phyloP scores from a whole-genome alignment of 2,113 vertebrate species.

The Microtus oregoni region DNA sequence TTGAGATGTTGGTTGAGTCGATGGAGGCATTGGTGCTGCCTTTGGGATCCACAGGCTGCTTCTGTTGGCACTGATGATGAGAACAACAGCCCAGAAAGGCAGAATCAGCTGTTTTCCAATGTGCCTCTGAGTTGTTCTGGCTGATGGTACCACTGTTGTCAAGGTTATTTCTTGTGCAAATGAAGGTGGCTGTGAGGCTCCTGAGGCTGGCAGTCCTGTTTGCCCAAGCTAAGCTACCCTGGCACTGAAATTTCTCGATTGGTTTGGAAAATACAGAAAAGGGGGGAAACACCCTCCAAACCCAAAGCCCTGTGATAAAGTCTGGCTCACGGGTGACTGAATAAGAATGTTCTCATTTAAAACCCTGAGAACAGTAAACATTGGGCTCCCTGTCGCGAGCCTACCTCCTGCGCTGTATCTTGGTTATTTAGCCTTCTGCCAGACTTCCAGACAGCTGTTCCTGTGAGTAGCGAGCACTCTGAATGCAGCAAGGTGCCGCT shows the following conservation, averaged over 20 bases:
- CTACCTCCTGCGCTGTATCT: background rate
- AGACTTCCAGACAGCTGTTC: conserved; percentile 68
- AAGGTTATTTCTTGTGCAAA: conserved; percentile 27
- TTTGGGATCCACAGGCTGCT: background rate
- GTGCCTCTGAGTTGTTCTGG: background rate
- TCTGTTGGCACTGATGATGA: background rate
- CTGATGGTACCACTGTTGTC: background rate
- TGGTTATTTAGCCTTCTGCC: conserved; percentile 66
- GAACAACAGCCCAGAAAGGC: background rate
- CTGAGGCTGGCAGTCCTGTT: background rate
- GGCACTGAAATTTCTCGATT: background rate
- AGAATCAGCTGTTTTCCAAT: conserved; percentile 37
- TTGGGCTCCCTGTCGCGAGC: conserved; percentile 53
- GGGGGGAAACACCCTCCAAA: background rate
- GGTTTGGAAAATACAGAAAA: conserved; percentile 8
- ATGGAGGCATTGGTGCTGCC: background rate
- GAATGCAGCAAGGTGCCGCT: conserved; percentile 47
- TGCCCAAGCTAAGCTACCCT: background rate
- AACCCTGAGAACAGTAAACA: conserved; percentile 67
- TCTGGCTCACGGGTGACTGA: conserved; percentile 33
- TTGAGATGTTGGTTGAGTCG: too few species aligned
- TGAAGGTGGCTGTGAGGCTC: background rate
- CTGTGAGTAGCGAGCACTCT: conserved; percentile 40
- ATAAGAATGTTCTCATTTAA: conserved; percentile 31
- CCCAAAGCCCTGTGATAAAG: conserved; percentile 12